phyloP scores from a whole-genome alignment of 2,113 vertebrate species.

The Oophaga pumilio region DNA sequence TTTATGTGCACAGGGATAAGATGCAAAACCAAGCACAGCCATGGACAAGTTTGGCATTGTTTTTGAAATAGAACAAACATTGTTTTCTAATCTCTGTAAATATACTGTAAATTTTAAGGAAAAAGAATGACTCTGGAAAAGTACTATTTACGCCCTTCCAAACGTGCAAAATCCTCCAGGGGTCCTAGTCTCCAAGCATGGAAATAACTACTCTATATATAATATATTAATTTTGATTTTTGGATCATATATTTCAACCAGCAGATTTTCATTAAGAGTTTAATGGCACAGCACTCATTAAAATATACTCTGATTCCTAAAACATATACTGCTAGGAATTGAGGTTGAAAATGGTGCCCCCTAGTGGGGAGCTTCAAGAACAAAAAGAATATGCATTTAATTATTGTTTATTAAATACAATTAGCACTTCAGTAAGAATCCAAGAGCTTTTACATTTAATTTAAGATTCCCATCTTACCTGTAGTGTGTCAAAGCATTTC shows the following conservation, averaged over 20 bases:
- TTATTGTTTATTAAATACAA: not conserved
- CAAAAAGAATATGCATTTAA: not conserved
- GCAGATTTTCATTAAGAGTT: not conserved
- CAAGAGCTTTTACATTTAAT: not conserved
- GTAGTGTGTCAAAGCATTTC: too few species aligned
- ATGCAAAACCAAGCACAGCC: too few species aligned
- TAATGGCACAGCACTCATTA: not conserved
- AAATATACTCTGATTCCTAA: not conserved
- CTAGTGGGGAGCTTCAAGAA: conserved; percentile 4
- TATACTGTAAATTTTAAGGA: too few species aligned
- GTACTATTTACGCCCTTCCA: not conserved
- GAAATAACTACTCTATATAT: not conserved
- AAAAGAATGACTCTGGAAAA: not conserved
- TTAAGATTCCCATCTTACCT: too few species aligned
- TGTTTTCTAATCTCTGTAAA: too few species aligned
- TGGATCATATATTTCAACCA: not conserved
- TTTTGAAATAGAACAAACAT: too few species aligned
- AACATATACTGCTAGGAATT: not conserved
- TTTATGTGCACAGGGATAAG: too few species aligned
- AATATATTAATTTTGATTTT: not conserved
- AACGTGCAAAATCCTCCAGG: not conserved
- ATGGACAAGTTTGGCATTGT: too few species aligned
- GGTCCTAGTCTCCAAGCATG: not conserved
- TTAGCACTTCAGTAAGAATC: not conserved
- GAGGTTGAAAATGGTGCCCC: conserved; percentile 10